Conservation (phyloP, 1,140 invertebrate genomes). For the Argopecten irradians region DNA sequence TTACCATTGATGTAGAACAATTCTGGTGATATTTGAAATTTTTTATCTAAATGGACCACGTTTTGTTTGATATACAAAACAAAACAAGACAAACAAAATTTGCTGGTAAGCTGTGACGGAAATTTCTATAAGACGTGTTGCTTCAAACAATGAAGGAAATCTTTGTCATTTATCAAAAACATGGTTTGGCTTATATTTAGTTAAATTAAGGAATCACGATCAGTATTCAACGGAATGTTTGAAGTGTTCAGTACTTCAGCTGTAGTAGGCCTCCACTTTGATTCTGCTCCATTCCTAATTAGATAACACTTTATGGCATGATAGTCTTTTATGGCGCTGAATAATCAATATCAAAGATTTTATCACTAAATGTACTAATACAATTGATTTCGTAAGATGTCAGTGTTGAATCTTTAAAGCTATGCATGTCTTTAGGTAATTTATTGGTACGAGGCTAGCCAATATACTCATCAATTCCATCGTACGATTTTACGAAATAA, state of each 20-base stretch:
- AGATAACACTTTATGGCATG: neutral
- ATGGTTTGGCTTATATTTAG: too few species aligned
- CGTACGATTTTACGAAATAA: neutral
- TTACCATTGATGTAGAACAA: too few species aligned
- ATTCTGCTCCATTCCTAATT: neutral
- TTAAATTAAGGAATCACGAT: neutral
- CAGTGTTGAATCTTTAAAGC: neutral
- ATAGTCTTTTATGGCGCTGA: neutral
- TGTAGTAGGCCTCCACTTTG: neutral
- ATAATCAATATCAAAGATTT: constrained; percentile 6
- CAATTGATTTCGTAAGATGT: constrained; percentile 10
- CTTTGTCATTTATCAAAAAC: too few species aligned
- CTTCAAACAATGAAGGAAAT: too few species aligned
- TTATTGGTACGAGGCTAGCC: neutral
- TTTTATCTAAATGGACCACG: too few species aligned
- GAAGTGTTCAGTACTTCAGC: neutral
- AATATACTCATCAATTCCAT: neutral
- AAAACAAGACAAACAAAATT: too few species aligned
- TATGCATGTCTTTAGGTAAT: neutral
- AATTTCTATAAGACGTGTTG: too few species aligned
- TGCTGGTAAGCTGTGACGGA: too few species aligned
- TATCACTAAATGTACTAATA: neutral
- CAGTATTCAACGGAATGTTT: neutral
- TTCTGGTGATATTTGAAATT: too few species aligned
- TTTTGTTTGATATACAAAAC: too few species aligned